Conservation (phyloP, 2,797 vertebrate genomes). For the Coregonus sp. region DNA sequence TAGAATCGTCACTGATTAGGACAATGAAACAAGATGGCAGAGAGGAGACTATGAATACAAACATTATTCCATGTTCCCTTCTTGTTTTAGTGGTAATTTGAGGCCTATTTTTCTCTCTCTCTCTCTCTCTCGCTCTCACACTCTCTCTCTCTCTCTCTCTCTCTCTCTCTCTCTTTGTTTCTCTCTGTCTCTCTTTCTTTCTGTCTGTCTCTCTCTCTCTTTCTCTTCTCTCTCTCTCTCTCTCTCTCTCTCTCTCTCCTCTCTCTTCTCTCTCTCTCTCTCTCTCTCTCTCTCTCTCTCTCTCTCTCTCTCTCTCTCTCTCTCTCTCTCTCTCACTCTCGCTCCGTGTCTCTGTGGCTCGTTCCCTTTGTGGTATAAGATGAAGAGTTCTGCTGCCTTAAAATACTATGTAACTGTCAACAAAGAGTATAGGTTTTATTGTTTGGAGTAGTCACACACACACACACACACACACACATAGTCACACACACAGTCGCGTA, state of each 20-base stretch:
- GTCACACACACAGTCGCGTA: no score
- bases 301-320: not conserved
- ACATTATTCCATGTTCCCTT: not conserved
- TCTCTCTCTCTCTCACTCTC: not conserved
- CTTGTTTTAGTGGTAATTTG: no score
- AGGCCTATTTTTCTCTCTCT: no score
- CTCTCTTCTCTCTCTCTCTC: conserved; percentile 1
- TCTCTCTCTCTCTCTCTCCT: no score
- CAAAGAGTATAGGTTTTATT: conserved; percentile 17
- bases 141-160: no score
- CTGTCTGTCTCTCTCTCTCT: conserved; percentile 16
- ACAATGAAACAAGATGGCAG: conserved; percentile 4
- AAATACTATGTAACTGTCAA: conserved; percentile 14
- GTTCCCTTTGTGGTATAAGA: conserved; percentile 45
- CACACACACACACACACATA: conserved; percentile 1
- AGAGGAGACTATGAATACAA: conserved; percentile 25
- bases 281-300: not conserved
- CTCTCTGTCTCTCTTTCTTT: no score
- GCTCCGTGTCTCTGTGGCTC: conserved; percentile 1
- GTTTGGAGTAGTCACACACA: not conserved
- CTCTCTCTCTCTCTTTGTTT: no score
- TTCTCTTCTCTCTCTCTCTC: conserved; percentile 18
- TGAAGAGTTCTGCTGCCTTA: conserved; percentile 16
- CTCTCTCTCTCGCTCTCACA: no score
- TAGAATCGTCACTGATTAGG: not conserved